Conservation (phyloP, 2,113 vertebrate species). For the Probosciger aterrimus region DNA sequence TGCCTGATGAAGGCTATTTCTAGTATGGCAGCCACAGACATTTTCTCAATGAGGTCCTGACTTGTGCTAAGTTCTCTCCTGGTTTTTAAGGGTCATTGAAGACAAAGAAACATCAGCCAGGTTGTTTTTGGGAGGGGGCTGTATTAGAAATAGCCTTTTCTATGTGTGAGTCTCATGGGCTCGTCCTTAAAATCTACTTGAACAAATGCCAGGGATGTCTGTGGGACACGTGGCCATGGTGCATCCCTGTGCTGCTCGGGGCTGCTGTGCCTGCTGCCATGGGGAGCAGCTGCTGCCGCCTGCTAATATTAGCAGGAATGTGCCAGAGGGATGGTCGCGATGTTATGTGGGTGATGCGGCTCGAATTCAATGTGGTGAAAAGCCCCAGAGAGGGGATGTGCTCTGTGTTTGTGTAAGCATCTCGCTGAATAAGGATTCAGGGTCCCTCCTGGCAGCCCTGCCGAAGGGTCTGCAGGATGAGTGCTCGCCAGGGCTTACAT, state of each 20-base stretch:
- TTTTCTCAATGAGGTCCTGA: neutral
- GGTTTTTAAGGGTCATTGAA: neutral
- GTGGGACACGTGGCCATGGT: neutral
- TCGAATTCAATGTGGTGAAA: neutral
- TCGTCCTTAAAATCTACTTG: neutral
- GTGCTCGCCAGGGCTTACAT: neutral
- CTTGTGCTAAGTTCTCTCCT: neutral
- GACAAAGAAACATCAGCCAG: neutral
- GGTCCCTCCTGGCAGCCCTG: neutral
- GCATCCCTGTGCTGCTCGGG: neutral
- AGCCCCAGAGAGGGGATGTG: neutral
- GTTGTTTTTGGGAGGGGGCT: neutral
- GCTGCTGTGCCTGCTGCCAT: neutral
- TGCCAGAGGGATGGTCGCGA: neutral
- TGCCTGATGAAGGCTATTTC: neutral
- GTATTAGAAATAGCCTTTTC: neutral
- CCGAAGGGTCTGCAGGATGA: neutral
- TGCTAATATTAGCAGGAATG: constrained; percentile 62
- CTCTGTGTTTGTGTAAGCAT: neutral
- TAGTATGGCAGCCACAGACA: neutral
- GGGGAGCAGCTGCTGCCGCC: constrained; percentile 42
- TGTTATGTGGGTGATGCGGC: neutral
- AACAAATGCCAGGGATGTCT: neutral
- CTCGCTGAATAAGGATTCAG: accelerated
- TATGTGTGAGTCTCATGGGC: neutral